Evolutionary conservation across 2,113 vertebrate species (phyloP), one percentile per base, ranked within the genome.

Genomic region (Nesoenas mayeri): DNA sequence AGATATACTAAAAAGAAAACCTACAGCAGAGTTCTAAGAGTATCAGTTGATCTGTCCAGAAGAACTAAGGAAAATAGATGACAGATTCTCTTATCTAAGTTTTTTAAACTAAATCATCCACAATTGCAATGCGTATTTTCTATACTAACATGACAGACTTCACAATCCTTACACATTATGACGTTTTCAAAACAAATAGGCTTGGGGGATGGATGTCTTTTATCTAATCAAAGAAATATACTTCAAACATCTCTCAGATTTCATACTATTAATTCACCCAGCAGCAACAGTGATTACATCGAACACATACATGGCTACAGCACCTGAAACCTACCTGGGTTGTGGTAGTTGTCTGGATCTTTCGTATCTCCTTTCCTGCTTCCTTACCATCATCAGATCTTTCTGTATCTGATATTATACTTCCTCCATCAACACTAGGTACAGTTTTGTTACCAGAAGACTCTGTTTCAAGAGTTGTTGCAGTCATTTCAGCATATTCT

Each of bases 361-460:
- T 99, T 96, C 99, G 98, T 80, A 98, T 98, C 96, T 99, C 99
- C 88, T 99, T 99, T 82, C 98, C 98, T 64, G 97, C 91, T 75
- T 99, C 99, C 91, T 99, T 99, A 83, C 99, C 99, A 91, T 99
- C 99, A 42, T 99, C 99, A 12, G 99, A 99, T 96, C 99, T 98
- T 97, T 99, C 99, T 4, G 99, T 99, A 91, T 99, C 99, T 89
- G 94, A 98, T 90, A 97, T 98, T 97, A 97, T 98, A 98, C 94
- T 99, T 67, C 98, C 96, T n/a, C 97, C 94, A 79, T 98, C 98
- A 31, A 98, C 95, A 91, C 94, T 98, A 90, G 98, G 98, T 80
- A 97, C 97, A 71, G 91, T 91, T 96, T 98, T 98, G 85, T 87
- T 94, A 61, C 96, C 93, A 44, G 96, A 98, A 69, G 98, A 96